Base-by-base conservation (phyloP, 2,888 invertebrate genomes). In the Bembecia ichneumoniformis region DNA sequence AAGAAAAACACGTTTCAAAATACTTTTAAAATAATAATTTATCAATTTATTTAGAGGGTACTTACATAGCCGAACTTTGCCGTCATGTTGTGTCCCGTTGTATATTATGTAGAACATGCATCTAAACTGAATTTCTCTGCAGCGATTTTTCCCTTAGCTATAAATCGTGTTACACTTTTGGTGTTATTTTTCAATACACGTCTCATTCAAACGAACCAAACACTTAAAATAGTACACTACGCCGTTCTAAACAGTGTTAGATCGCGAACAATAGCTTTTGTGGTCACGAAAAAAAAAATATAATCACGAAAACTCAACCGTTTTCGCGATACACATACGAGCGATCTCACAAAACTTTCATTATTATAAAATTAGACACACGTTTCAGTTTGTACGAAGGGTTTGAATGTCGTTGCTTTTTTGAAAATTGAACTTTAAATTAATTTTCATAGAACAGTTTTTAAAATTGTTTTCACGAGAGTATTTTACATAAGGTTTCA, bases 31-130 rank as follows among this genome's bases (percentile, higher is more conserved):
- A 28, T 28, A 3, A 17, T 17, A 3, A 1, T 2, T 28, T 7
- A 1, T 9, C 28, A 7, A 28, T 28, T 28, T 9, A 28, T 7
- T 28, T 28, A 7, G 28, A 28, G 28, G 28, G 28, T 58, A 87
- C 88, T 81, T 72, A 88, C 88, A 88, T 88, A 88, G 88, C 88
- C 87, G 77, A 87, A 84, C 84, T 87, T 87, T 88, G 87, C 88
- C 88, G 88, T 88, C 88, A 88, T 88, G 88, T 84, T 88, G 87
- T 82, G 84, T 82, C 77, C 82, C 83, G 86, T 87, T 87, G 82
- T 86, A 84, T 79, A 82, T 82, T 82, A 84, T 84, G 77, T 78
- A 73, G 82, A 79, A 82, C 84, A 86, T 72, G 75, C 87, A 87
- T 87, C 87, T 87, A 87, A 28, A 86, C 82, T 79, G 81, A 82